Percentiles rank a stretch among this genome's conserved stretches.
These are phyloP conservation scores for Itoplectis maculator DNA, from an alignment of 2,888 invertebrate genomes.

Conservation along the genomic window DNA sequence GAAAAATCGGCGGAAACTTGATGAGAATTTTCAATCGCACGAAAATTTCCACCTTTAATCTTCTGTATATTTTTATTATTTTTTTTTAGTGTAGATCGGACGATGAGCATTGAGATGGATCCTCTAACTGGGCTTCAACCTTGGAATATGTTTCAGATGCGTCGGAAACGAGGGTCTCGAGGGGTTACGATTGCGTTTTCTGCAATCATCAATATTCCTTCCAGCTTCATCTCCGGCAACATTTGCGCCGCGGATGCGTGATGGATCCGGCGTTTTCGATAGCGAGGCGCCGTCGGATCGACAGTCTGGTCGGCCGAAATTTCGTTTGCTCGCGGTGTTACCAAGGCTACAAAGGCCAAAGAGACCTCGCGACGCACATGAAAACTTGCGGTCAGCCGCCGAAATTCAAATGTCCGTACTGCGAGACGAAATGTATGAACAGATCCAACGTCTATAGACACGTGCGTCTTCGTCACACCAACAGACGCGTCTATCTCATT, in stretches of 20 bases:
- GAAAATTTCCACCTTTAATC: neutral
- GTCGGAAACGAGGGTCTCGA: neutral
- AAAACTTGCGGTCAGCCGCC: constrained; percentile 75
- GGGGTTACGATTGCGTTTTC: constrained; percentile 68
- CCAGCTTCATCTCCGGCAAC: constrained; percentile 69
- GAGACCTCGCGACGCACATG: constrained; percentile 50
- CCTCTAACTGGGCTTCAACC: constrained; percentile 17
- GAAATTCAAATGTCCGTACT: constrained; percentile 76
- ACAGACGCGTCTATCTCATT: constrained; percentile 23
- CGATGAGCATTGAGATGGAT: neutral
- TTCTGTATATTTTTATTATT: neutral
- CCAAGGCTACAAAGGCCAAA: constrained; percentile 75
- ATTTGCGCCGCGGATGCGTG: constrained; percentile 72
- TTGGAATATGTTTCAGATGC: constrained; percentile 8
- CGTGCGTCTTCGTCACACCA: constrained; percentile 76
- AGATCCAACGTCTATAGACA: constrained; percentile 70
- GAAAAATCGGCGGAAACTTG: too few species aligned
- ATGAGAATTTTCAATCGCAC: too few species aligned
- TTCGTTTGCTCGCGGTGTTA: constrained; percentile 71
- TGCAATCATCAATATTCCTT: constrained; percentile 70
- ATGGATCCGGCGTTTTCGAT: constrained; percentile 70
- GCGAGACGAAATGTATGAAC: constrained; percentile 70
- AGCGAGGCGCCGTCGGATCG: constrained; percentile 62
- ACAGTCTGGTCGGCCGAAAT: constrained; percentile 51
- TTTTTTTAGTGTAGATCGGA: neutral